A percentile compares a stretch with the other conserved stretches of the same genome.
These are phyloP conservation scores for Vidua chalybeata DNA, from an alignment of 2,113 vertebrate genomes.

Conservation along the genomic window DNA sequence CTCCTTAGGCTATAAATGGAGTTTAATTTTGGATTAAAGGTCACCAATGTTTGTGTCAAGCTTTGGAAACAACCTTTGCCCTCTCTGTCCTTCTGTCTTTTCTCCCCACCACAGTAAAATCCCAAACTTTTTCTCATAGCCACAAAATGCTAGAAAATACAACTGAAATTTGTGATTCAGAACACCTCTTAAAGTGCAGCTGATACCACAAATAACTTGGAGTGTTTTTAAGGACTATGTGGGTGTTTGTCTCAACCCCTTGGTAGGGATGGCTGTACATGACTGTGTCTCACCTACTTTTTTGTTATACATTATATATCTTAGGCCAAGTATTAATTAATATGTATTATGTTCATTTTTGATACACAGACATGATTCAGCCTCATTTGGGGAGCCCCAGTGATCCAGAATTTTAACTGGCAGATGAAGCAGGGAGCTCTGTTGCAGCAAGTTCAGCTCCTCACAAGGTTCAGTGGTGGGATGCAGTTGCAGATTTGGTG, in stretches of 20 bases:
- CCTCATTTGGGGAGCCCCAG: not conserved
- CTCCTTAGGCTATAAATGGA: not conserved
- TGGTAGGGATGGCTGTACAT: not conserved
- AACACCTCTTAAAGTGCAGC: not conserved
- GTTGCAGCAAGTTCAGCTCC: not conserved
- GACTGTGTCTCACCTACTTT: not conserved
- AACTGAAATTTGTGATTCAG: constrained; percentile 22
- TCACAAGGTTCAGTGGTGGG: fast-evolving
- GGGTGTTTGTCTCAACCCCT: not conserved
- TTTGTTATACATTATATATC: not conserved
- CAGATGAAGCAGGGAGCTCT: not conserved
- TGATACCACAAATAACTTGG: not conserved
- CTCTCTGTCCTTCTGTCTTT: not conserved
- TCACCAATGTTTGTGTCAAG: not conserved
- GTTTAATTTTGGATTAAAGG: not conserved
- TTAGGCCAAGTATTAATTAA: not conserved
- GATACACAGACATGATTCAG: not conserved
- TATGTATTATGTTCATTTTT: not conserved
- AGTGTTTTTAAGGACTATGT: not conserved
- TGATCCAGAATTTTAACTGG: not conserved
- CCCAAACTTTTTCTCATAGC: not conserved
- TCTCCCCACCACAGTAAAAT: not conserved
- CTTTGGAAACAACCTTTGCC: not conserved
- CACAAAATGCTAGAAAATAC: not conserved
- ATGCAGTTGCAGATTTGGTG: not conserved